Base-by-base conservation (phyloP, 2,113 vertebrate species). In the Phylloscopus trochilus region DNA sequence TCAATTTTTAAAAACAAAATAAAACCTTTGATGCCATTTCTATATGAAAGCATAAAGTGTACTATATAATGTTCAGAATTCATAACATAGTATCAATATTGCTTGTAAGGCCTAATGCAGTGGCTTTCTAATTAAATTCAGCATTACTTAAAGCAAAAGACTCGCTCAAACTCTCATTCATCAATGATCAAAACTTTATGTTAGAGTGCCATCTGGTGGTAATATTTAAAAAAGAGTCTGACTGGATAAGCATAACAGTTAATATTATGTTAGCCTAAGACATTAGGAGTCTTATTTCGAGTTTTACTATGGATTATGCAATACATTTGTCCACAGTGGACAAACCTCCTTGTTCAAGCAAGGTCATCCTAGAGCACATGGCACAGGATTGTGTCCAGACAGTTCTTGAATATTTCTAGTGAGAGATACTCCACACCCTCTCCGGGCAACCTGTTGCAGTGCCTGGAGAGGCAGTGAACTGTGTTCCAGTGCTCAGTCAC, bases 191-290 rank as follows among this genome's bases (percentile, higher is more conserved):
- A 70, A 90, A 47, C 20, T 75, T 93, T 94, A 82, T 97, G 83
- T 89, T 90, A 95, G 81, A 74, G 19, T 56, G 97, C 97, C 98
- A 96, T 80, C 98, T 98, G 90, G 90, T 96, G 98, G 96, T 72
- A 7, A 16, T 10, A 0, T 1, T 55, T 62, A 11, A 59, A 78
- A 84, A 43, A 69, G 12, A 16, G 0, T 20, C 11, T 69, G 17
- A 27, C 17, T 20, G 35, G 6, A 6, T 23, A 52, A 75, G 11
- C 30, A 3, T 4, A 72, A 46, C 11, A 6, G 18, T 49, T 27
- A 19, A 4, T 14, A 17, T 30, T 80, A 69, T 41, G 83, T 86
- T 66, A 46, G 46, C 33, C 5, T 35, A 47, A 51, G 8, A 67
- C 15, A 67, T 1, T 10, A 5, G 7, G 6, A 66, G 4, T 27